phyloP scores from a whole-genome alignment of 2,113 vertebrate genomes.

The Zapus hudsonius region DNA sequence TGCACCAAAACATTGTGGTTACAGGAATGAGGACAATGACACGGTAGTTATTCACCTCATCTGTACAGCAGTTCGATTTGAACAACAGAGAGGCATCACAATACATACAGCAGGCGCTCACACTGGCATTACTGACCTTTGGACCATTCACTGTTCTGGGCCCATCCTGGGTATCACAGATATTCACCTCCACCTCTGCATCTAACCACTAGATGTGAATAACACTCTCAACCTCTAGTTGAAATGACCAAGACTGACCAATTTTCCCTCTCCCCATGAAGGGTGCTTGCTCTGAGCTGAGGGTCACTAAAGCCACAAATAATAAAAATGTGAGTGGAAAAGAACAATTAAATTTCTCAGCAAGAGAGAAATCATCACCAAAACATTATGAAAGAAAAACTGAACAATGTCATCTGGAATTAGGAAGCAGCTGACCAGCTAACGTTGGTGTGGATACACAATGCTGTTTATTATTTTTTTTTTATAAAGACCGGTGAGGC shows the following conservation, averaged over 20 bases:
- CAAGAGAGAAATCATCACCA: neutral
- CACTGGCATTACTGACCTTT: rapidly evolving
- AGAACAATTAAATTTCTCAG: neutral
- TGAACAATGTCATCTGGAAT: neutral
- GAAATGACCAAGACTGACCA: neutral
- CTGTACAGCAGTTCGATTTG: rapidly evolving
- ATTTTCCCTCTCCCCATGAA: too few species aligned
- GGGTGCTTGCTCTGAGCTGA: neutral
- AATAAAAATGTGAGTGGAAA: neutral
- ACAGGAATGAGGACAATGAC: rapidly evolving
- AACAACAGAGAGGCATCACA: rapidly evolving
- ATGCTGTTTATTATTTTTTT: neutral
- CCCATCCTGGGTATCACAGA: neutral
- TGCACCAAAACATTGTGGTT: rapidly evolving
- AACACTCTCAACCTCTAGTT: neutral
- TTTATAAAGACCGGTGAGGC: neutral
- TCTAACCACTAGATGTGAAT: rapidly evolving
- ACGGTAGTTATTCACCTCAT: rapidly evolving
- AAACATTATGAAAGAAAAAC: neutral
- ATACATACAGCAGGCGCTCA: rapidly evolving
- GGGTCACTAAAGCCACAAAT: too few species aligned
- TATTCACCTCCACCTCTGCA: too few species aligned
- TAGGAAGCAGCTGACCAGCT: rapidly evolving
- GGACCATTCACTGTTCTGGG: rapidly evolving
- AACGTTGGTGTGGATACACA: neutral